Base-by-base conservation (phyloP, 2,888 invertebrate genomes). In the Sphecodes monilicornis region DNA sequence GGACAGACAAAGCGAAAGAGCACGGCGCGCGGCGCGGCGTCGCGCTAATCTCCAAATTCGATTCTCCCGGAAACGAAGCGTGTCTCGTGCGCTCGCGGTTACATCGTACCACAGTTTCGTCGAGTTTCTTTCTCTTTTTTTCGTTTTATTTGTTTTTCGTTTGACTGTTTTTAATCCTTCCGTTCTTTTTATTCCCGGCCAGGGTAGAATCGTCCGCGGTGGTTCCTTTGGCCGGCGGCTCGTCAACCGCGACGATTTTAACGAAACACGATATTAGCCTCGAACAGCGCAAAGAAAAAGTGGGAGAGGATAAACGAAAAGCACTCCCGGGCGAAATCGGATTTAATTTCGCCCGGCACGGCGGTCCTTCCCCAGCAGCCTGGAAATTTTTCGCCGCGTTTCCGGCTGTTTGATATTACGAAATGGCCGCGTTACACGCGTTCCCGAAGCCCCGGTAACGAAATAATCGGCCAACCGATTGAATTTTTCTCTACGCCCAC, bases 261-360 rank as follows among this genome's bases (percentile, higher is more conserved):
- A 81, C 82, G 70, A 71, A 71, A 81, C 74, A 41, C 43, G 54
- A 70, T 75, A 75, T 81, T 43, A 43, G 69, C 71, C 70, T 70
- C 50, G n/a, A 29, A 43, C 46, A 46, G 29, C 36, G 16, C 41
- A 46, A 36, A 18, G 50, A 36, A 43, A 43, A n/a, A 36, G 26
- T 10, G 39, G 22, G 13, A 71, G 32, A 70, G 50, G 57, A 69
- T 74, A 46, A 43, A 69, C 80, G 82, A 80, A 54, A 66, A 43
- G 68, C 75, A 68, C 29, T 41, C 71, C 64, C 54, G 54, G n/a
- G 66, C 70, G 46, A 75, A 78, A 78, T 84, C 57, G 50, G 72
- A 84, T 75, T 84, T 84, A 84, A 84, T 84, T 84, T 84, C 60
- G 36, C 54, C 32, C 36, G 29, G 36, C 54, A 26, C 36, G 29